Base-by-base conservation (phyloP, 1,140 invertebrate genomes). In the Stegodyphus dumicola region DNA sequence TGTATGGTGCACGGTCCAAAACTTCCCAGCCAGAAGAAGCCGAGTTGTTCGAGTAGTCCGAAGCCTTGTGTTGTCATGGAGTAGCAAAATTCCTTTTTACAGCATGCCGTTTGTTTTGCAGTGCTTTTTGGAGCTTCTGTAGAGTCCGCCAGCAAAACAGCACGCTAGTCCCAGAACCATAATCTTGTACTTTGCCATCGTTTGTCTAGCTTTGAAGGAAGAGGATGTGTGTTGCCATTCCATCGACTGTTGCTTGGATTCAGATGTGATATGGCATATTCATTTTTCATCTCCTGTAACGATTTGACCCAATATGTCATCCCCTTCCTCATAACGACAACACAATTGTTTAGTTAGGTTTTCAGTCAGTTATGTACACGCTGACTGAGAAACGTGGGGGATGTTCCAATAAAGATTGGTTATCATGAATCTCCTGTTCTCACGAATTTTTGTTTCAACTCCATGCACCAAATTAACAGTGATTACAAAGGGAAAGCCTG, bases 1-100 rank as follows among this genome's bases (percentile, higher is more conserved):
- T 73, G 7, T 73, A 52, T 18, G 70, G 70, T 15, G 17, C 9
- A 73, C 53, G 51, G 9, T 73, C 70, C 70, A 73, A 51, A 51
- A 51, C 48, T 49, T 73, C 51, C 51, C 51, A 52, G 6, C 87
- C 87, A 75, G 90, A 87, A 33, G 86, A 60, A 74, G 17, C 17
- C 65, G 70, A 49, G 70, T 17, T 6, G 9, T 10, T 48, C 9
- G 7, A 73, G 51, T 1, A 51, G 85, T 84, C 84, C 91, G 89
- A 49, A 87, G 89, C 60, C 89, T 86, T 9, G 89, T 88, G 84
- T 91, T 90, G 88, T 91, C 90, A 77, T 91, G 90, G 52, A 88
- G 79, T 48, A 89, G 78, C 70, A 88, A 71, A 48, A 89, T 83
- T 80, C 76, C 76, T 74, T 87, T 77, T 54, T 70, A 87, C 71